Base-by-base conservation (phyloP, 2,888 invertebrate genomes). In the Thecocarcelia acutangulata region DNA sequence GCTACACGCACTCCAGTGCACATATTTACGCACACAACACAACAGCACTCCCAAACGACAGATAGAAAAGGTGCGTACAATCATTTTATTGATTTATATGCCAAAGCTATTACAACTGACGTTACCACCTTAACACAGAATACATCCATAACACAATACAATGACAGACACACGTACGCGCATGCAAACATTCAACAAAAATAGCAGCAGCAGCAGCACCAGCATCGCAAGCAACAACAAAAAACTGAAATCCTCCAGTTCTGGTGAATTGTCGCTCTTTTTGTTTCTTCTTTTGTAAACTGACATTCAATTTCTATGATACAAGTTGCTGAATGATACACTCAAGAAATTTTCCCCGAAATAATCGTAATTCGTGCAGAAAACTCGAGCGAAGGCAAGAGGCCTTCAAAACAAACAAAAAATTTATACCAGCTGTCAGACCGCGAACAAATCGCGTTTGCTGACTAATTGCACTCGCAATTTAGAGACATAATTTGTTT, bases 21-120 rank as follows among this genome's bases (percentile, higher is more conserved):
- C 74, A 84, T 76, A 83, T 80, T 80, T 50, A 80, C 70, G 77
- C 82, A 83, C 54, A 78, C 77, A 19, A 40, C 48, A 33, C 28
- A 17, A 83, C 81, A 8, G 9, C 33, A 28, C 19, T 24, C 50
- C 46, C 19, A 6, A 28, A 54, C 56, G 52, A 76, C 77, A 78
- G 68, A 69, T 70, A 68, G 72, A 48, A 75, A 80, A 81, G 80
- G 79, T 81, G 79, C 75, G 79, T 80, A 77, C 76, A 83, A 79
- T 63, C 64, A 81, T 87, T 87, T 87, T 88, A 88, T 88, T 88
- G 88, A 88, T 88, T 88, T 88, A 88, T 88, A 87, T 88, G 88
- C 87, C 87, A 85, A 88, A 87, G 87, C 86, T 87, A 88, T 88
- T 87, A 87, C 87, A 87, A 87, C 87, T 87, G 88, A 86, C 88